Evolutionary conservation across 2,888 invertebrate species (phyloP).

Genomic region (Trachelus tabidus): DNA sequence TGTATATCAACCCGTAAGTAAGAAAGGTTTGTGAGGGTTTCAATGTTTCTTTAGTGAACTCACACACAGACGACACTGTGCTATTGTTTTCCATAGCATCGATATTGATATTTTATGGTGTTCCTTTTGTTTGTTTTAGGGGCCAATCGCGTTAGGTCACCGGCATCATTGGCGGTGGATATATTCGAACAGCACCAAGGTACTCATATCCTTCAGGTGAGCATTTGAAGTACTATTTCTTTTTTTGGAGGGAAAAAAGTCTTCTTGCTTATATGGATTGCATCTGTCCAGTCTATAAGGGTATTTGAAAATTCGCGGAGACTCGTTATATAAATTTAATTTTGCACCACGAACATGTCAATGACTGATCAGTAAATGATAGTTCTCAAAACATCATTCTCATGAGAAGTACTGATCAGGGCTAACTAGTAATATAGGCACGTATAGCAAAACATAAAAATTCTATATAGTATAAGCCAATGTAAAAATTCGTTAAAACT

Average conservation of each 20-base stretch:
- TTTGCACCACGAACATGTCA: neutral
- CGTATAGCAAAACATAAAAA: neutral
- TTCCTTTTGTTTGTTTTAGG: constrained; percentile 72
- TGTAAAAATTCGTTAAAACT: constrained; percentile 25
- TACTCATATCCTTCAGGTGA: constrained; percentile 96
- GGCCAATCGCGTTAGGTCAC: constrained; percentile 79
- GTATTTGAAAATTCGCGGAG: neutral
- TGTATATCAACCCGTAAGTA: neutral
- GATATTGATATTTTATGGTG: constrained; percentile 64
- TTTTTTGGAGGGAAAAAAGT: neutral
- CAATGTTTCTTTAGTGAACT: constrained; percentile 13
- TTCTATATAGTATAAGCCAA: neutral
- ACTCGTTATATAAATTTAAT: neutral
- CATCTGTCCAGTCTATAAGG: neutral
- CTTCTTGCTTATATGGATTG: neutral
- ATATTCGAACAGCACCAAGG: constrained; percentile 97
- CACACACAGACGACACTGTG: constrained; percentile 18
- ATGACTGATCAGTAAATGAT: neutral
- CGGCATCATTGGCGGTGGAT: constrained; percentile 82
- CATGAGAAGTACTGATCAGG: neutral
- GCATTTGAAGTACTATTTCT: constrained; percentile 10
- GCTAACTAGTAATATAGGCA: neutral
- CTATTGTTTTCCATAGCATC: constrained; percentile 43
- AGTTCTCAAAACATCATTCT: neutral
- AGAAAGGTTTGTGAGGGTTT: neutral